Conservation (phyloP, 2,888 invertebrate genomes). For the Pimpla rufipes region DNA sequence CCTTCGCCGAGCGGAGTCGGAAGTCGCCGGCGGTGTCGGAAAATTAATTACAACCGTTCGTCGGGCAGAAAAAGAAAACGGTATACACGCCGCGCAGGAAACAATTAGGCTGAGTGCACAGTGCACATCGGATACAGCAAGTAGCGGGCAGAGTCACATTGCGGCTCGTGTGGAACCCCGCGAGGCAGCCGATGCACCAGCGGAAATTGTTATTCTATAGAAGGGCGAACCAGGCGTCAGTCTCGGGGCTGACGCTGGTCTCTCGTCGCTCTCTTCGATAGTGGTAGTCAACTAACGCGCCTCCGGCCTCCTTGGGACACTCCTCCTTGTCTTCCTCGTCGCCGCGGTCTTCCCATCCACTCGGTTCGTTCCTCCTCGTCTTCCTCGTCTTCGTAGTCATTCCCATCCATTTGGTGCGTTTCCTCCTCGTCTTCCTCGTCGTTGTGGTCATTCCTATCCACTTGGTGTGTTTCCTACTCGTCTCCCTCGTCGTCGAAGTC, state of each 20-base stretch:
- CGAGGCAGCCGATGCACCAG: constrained; percentile 46
- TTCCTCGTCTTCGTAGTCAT: constrained; percentile 11
- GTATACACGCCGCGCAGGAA: constrained; percentile 74
- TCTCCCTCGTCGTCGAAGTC: too few relatives aligned
- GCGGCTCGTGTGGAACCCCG: constrained; percentile 31
- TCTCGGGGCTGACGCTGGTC: constrained; percentile 38
- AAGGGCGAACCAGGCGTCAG: constrained; percentile 42
- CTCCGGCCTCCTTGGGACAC: constrained; percentile 49
- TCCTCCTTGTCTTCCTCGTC: constrained; percentile 45
- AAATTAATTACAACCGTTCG: constrained; percentile 66
- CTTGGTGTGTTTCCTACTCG: too few relatives aligned
- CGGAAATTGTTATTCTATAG: constrained; percentile 66
- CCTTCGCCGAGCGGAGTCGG: constrained; percentile 43
- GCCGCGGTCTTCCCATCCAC: too few relatives aligned
- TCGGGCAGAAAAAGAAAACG: constrained; percentile 62
- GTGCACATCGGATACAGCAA: constrained; percentile 18
- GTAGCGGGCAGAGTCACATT: constrained; percentile 34
- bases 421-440: constrained; percentile 11
- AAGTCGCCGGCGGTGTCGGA: constrained; percentile 55
- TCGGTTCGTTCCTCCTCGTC: not conserved
- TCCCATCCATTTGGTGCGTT: too few relatives aligned
- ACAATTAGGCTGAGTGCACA: constrained; percentile 75
- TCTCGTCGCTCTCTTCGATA: constrained; percentile 46
- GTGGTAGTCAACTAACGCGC: constrained; percentile 50
- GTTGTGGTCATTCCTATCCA: too few relatives aligned